Percentiles rank a stretch among this genome's conserved stretches.
Evolutionary conservation across 2,888 invertebrate species (phyloP).

Genomic region (Chydorus sphaericus): DNA sequence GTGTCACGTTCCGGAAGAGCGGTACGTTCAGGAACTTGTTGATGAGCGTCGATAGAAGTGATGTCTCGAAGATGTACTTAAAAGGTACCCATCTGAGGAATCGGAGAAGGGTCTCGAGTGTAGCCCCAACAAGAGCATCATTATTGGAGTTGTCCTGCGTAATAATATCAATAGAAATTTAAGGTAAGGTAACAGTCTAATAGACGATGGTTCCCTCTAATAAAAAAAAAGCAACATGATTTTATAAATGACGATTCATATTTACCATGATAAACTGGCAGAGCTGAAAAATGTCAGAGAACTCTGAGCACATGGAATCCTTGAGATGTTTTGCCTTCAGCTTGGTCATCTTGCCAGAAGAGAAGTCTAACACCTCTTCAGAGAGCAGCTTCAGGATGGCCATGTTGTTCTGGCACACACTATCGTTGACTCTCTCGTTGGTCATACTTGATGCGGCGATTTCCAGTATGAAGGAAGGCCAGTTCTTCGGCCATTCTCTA

Average conservation of each 20-base stretch:
- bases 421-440: constrained; percentile 94
- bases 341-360: constrained; percentile 93
- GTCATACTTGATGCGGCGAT: constrained; percentile 98
- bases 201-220: no score
- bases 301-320: constrained; percentile 98
- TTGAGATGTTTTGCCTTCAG: constrained; percentile 98
- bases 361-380: constrained; percentile 99
- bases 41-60: constrained; percentile 81
- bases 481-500: constrained; percentile 98
- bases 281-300: constrained; percentile 93
- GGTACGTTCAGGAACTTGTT: constrained; percentile 96
- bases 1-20: constrained; percentile 90
- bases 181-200: not conserved
- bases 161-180: constrained; percentile 16
- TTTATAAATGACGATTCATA: constrained; percentile 14
- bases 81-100: constrained; percentile 99
- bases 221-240: no score
- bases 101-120: constrained; percentile 84
- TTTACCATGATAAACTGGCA: constrained; percentile 85
- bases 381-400: constrained; percentile 90
- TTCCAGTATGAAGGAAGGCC: constrained; percentile 97
- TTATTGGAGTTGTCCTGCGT: constrained; percentile 83
- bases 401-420: constrained; percentile 98
- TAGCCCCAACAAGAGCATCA: constrained; percentile 87
- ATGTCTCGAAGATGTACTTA: constrained; percentile 98